Evolutionary conservation across 92 coral and sea anemone genomes (phyloP).

Genomic region (Umimayanthus kanabou): DNA sequence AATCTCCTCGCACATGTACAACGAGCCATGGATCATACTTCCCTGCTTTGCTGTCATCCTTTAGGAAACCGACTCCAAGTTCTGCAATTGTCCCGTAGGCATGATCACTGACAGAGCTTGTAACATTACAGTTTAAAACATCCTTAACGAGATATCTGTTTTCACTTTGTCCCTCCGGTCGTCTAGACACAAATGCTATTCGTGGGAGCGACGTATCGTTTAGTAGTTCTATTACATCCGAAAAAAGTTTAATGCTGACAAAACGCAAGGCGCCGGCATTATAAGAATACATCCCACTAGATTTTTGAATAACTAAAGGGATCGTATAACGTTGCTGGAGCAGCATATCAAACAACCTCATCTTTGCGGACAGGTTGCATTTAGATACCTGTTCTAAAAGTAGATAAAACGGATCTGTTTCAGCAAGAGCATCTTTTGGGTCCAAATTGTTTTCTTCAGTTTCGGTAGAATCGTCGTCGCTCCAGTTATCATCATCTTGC

Average conservation of each 20-base stretch:
- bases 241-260: neutral
- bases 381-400: neutral
- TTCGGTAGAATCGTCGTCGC: neutral
- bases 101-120: neutral
- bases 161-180: slow-evolving; percentile 1
- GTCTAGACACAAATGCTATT: slow-evolving; percentile 6
- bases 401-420: slow-evolving; percentile 3
- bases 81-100: slow-evolving; percentile 13
- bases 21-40: neutral
- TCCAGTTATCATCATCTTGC: neutral
- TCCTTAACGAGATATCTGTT: neutral
- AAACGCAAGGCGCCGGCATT: slow-evolving; percentile 15
- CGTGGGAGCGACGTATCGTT: neutral
- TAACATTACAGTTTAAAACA: neutral
- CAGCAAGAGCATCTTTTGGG: neutral
- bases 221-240: neutral
- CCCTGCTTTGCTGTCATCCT: neutral
- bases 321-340: slow-evolving; percentile 18
- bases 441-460: neutral
- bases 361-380: slow-evolving; percentile 15
- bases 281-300: too few species aligned
- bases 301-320: too few species aligned
- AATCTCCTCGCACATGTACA: slow-evolving; percentile 16
- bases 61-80: slow-evolving; percentile 19
- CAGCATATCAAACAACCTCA: slow-evolving; percentile 16